A percentile compares a stretch with the other conserved stretches of the same genome.
phyloP scores from a whole-genome alignment of 2,888 invertebrate species.

The Therioaphis trifolii region DNA sequence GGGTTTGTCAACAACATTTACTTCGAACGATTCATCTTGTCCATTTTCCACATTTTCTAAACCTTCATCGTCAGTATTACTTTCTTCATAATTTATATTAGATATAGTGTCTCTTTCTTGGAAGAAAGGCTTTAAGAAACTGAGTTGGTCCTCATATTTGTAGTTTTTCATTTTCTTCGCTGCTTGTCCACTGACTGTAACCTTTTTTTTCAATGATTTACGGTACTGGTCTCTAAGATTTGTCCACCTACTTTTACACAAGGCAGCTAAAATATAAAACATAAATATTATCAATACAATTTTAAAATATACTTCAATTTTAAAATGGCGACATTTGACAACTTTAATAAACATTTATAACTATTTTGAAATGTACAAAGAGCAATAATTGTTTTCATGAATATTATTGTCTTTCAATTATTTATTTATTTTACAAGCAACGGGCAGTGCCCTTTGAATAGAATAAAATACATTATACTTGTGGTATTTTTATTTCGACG shows the following conservation, averaged over 20 bases:
- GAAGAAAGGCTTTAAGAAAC: not conserved
- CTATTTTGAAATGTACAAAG: no score
- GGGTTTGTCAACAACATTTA: not conserved
- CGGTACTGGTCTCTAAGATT: constrained; percentile 12
- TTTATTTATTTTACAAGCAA: no score
- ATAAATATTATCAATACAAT: no score
- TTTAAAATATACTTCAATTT: no score
- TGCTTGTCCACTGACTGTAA: not conserved
- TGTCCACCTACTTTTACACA: not conserved
- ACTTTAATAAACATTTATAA: no score
- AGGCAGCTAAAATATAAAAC: not conserved
- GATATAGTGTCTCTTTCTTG: not conserved
- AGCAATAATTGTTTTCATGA: no score
- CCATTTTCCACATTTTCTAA: not conserved
- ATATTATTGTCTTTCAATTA: no score
- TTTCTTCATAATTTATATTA: constrained; percentile 10
- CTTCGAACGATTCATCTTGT: constrained; percentile 5
- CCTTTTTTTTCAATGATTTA: not conserved
- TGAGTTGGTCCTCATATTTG: constrained; percentile 13
- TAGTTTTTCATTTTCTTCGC: not conserved
- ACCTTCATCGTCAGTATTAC: not conserved
- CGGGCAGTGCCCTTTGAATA: no score
- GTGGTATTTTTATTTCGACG: no score
- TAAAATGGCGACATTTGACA: no score
- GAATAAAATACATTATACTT: no score